phyloP scores from a whole-genome alignment of 2,797 vertebrate genomes.

The Chaenodraco wilsoni region DNA sequence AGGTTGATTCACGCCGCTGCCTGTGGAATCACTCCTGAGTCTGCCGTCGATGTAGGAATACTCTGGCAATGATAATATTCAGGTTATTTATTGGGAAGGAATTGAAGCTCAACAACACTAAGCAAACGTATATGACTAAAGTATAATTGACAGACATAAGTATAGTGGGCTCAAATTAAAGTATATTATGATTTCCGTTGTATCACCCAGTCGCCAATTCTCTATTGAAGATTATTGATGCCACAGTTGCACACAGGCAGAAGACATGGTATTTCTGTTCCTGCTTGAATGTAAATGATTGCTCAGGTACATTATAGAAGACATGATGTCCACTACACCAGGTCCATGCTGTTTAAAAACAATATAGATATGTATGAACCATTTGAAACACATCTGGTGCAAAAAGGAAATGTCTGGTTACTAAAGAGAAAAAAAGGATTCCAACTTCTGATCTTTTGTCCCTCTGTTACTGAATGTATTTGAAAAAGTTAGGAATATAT shows the following conservation, averaged over 20 bases:
- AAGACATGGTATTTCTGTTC: background rate
- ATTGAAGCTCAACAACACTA: background rate
- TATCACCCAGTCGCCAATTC: background rate
- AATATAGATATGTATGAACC: too few relatives aligned
- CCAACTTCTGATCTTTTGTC: too few relatives aligned
- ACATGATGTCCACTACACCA: background rate
- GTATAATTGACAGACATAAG: background rate
- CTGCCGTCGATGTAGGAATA: conserved; percentile 17
- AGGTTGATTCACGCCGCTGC: conserved; percentile 59
- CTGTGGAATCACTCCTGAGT: conserved; percentile 32
- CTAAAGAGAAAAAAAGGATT: too few relatives aligned
- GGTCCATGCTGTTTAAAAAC: background rate
- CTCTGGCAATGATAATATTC: conserved; percentile 21
- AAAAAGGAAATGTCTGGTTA: too few relatives aligned
- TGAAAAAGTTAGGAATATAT: too few relatives aligned
- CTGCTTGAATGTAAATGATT: background rate
- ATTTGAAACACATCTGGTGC: background rate
- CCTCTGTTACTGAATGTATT: too few relatives aligned
- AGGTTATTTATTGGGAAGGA: conserved; percentile 10
- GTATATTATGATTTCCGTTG: background rate
- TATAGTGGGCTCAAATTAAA: background rate
- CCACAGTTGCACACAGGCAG: background rate
- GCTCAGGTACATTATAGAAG: background rate
- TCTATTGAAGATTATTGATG: background rate
- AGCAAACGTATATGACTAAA: background rate